These are phyloP conservation scores for Papilio helenus DNA, from an alignment of 1,140 invertebrate species.

Conservation along the genomic window DNA sequence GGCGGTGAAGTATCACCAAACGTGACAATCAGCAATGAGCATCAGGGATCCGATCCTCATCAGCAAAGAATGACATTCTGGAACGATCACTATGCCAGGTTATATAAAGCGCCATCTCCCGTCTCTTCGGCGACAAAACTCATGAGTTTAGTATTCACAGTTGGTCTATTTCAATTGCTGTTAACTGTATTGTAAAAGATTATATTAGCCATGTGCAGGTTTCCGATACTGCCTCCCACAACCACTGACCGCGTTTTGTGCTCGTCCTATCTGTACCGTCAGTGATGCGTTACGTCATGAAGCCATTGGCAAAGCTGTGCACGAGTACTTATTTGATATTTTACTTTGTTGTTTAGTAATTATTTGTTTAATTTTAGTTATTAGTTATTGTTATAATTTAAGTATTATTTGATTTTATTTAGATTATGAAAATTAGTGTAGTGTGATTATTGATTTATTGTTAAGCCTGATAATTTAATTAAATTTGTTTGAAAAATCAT, in stretches of 20 bases:
- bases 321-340: constrained; percentile 15
- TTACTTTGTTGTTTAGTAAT: constrained; percentile 7
- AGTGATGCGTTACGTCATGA: no score
- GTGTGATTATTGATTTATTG: background rate
- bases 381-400: constrained; percentile 9
- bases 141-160: constrained; percentile 42
- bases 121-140: constrained; percentile 51
- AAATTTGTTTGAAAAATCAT: no score
- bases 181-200: constrained; percentile 36
- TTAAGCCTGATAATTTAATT: background rate
- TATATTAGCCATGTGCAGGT: no score
- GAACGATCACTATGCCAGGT: constrained; percentile 50
- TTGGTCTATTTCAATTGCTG: constrained; percentile 35
- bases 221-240: background rate
- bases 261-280: no score
- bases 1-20: constrained; percentile 47
- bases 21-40: constrained; percentile 45
- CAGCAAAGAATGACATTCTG: constrained; percentile 57
- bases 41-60: constrained; percentile 47
- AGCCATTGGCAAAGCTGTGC: no score
- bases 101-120: constrained; percentile 51
- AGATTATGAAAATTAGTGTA: background rate
- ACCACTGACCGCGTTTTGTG: no score
- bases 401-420: constrained; percentile 2
- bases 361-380: constrained; percentile 7